Evolutionary conservation across 2,888 invertebrate genomes (phyloP), one percentile per base, ranked within the genome.

Genomic region (Antheraea yamamai): DNA sequence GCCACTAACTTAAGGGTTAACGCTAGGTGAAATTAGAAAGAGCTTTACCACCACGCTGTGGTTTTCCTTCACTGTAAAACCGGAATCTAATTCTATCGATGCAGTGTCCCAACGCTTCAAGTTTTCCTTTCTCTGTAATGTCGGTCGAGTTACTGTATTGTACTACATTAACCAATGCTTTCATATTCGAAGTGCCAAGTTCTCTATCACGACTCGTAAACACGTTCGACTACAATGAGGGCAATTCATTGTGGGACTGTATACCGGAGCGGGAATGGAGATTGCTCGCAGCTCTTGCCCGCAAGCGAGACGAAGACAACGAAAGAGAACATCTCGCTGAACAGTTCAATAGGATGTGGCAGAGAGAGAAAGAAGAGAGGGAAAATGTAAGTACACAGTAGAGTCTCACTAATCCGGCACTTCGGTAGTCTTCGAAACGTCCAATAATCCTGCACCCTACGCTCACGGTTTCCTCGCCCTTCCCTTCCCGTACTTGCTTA

Each of bases 251-350:
- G 18, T 76, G 91, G 18, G 88, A 86, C 47, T 85, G 86, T 0
- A 92, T 95, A 23, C 95, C 95, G 0, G 95, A 95, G 80, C 88
- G 91, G 39, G 95, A 95, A 77, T 93, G 94, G 89, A 87, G 92
- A 14, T 89, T 95, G 47, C 86, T 95, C 58, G 92, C 93, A 1
- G 92, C 92, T 0, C 86, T 95, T 80, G 95, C 95, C 0, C 84
- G 89, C 76, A 95, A 95, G 83, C 89, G 94, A 79, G 92, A 94
- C 64, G 90, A 95, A 71, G 89, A 93, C 39, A 84, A 84, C 14
- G 91, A 92, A 75, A 86, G 92, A 58, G 91, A 93, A 74, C 89
- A 87, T 72, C 89, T 95, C n/a, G 95, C 95, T 0, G 92, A 93
- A 74, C 88, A 93, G 82, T 95, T 95, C 81, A 89, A 92, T 78